A percentile compares a stretch with the other conserved stretches of the same genome.
Conservation (phyloP, 2,113 vertebrate genomes). For the Indicator maculatus region DNA sequence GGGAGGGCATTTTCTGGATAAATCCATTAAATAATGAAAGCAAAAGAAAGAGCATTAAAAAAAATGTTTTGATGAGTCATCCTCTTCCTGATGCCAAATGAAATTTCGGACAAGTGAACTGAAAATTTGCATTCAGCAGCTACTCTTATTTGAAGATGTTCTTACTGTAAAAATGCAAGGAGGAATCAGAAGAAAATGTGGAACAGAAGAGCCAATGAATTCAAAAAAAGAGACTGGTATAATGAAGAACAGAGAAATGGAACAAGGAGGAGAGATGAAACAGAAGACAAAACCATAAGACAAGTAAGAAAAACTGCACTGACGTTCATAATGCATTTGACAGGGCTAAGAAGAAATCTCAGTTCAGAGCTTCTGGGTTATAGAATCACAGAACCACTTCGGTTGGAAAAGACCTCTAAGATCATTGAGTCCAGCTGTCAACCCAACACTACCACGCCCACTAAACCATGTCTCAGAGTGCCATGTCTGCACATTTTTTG, state of each 20-base stretch:
- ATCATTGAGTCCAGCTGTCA: too few relatives aligned
- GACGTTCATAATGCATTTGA: neutral
- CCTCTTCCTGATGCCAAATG: neutral
- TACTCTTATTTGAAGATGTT: neutral
- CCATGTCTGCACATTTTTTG: too few relatives aligned
- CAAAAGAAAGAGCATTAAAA: neutral
- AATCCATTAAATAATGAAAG: neutral
- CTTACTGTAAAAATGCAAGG: neutral
- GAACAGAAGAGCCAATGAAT: neutral
- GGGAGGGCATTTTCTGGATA: neutral
- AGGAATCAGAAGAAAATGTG: neutral
- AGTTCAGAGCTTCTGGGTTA: neutral
- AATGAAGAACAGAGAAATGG: neutral
- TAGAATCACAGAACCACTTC: too few relatives aligned
- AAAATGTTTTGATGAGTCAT: neutral
- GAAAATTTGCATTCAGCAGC: neutral
- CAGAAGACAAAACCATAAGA: neutral
- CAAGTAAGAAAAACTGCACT: neutral
- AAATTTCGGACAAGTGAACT: neutral
- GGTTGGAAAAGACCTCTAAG: too few relatives aligned
- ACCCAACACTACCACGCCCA: too few relatives aligned
- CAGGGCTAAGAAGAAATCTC: neutral
- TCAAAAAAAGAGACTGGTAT: neutral
- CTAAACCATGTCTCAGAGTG: too few relatives aligned
- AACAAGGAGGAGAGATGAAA: neutral